Conservation (phyloP, 2,797 vertebrate genomes). For the Alca torda region DNA sequence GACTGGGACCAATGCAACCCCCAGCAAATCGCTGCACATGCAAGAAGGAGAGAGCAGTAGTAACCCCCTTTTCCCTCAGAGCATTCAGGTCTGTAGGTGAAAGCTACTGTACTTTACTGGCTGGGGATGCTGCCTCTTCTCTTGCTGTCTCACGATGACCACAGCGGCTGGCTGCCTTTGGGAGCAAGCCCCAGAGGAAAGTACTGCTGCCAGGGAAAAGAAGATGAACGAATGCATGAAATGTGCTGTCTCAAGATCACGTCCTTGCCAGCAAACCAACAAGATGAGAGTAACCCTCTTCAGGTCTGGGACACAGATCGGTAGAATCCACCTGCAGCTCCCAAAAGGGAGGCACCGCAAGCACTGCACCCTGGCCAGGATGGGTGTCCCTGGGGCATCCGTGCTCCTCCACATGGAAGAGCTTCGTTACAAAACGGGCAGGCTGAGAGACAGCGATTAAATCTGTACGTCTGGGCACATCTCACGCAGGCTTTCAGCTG, state of each 20-base stretch:
- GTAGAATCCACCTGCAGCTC: not conserved
- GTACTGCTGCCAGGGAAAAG: not conserved
- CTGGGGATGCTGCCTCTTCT: not conserved
- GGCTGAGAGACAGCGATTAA: constrained; percentile 3
- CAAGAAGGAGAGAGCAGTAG: not conserved
- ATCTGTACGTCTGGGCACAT: not conserved
- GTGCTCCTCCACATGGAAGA: not conserved
- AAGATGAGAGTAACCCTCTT: not conserved
- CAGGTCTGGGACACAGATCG: not conserved
- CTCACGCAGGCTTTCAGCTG: constrained; percentile 11
- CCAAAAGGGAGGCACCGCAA: not conserved
- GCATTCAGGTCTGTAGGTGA: not conserved
- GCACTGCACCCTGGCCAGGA: accelerated
- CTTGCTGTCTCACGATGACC: not conserved
- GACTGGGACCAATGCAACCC: not conserved
- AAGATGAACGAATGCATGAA: not conserved
- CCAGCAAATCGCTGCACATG: not conserved
- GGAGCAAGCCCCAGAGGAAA: not conserved
- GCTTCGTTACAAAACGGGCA: not conserved
- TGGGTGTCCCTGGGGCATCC: accelerated
- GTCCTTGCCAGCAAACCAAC: not conserved
- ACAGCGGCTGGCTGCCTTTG: not conserved
- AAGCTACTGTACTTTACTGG: not conserved
- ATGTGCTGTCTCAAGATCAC: not conserved
- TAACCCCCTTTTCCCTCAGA: not conserved